phyloP scores from a whole-genome alignment of 2,113 vertebrate species.

The Carassius carassius region DNA sequence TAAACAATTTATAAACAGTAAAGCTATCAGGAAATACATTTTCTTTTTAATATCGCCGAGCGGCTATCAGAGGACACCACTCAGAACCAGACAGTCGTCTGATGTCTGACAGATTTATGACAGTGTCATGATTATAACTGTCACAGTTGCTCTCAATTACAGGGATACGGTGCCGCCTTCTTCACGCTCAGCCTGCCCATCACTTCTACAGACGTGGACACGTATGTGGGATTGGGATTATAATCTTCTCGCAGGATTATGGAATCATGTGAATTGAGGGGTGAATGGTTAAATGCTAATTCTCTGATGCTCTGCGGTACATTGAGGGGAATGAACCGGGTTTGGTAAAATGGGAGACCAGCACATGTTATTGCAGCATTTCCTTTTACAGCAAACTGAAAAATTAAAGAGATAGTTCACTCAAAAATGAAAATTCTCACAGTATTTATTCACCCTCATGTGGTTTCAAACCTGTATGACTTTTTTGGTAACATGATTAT shows the following conservation, averaged over 20 bases:
- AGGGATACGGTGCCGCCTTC: conserved; percentile 18
- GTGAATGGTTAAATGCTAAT: conserved; percentile 51
- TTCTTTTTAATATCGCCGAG: conserved; percentile 14
- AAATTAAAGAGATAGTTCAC: background rate
- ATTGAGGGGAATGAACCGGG: background rate
- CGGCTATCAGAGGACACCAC: conserved; percentile 42
- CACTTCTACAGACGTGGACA: background rate
- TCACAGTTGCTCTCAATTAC: conserved; percentile 44
- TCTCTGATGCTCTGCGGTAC: conserved; percentile 21
- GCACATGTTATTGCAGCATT: background rate
- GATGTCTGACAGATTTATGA: conserved; percentile 55
- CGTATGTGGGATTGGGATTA: conserved; percentile 45
- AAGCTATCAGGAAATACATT: conserved; percentile 43
- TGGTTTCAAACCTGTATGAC: background rate
- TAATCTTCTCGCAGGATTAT: conserved; percentile 33
- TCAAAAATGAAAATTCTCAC: background rate
- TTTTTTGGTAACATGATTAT: background rate
- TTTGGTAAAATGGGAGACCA: background rate
- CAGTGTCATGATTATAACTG: conserved; percentile 48
- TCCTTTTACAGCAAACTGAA: background rate
- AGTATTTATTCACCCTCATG: background rate
- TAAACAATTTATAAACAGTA: conserved; percentile 36
- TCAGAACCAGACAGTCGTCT: conserved; percentile 38
- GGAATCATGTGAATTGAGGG: conserved; percentile 56
- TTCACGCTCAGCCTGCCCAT: background rate